These are phyloP conservation scores for Salminus brasiliensis DNA, from an alignment of 2,113 vertebrate species.

Conservation along the genomic window DNA sequence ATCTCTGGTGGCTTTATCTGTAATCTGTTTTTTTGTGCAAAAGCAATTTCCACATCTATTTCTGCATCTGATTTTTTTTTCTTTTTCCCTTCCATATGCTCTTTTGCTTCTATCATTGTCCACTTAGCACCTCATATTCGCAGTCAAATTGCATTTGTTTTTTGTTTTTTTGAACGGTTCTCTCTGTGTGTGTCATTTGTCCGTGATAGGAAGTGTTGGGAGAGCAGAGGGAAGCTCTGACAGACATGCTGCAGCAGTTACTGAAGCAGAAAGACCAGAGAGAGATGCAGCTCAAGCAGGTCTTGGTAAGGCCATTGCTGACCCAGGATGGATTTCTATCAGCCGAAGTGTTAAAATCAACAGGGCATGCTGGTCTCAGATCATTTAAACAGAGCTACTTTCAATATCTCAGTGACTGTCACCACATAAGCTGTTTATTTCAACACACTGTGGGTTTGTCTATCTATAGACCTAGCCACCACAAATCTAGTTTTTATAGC, in stretches of 20 bases:
- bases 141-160: background rate
- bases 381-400: no score
- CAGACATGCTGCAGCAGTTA: constrained; percentile 87
- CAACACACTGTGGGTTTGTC: no score
- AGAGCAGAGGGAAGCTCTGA: constrained; percentile 82
- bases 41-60: background rate
- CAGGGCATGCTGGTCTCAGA: no score
- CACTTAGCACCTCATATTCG: background rate
- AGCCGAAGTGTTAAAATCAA: background rate
- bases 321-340: background rate
- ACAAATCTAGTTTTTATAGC: no score
- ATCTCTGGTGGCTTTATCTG: constrained; percentile 3
- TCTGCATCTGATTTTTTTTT: constrained; percentile 27
- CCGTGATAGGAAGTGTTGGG: constrained; percentile 79
- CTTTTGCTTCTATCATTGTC: constrained; percentile 7
- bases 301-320: constrained; percentile 79
- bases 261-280: constrained; percentile 91
- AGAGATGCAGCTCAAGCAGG: constrained; percentile 84
- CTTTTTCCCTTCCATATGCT: background rate
- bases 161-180: background rate
- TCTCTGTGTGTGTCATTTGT: constrained; percentile 12
- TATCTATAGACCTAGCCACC: no score
- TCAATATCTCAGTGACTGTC: no score
- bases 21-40: no score
- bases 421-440: no score